phyloP scores from a whole-genome alignment of 1,140 invertebrate genomes.

The Goniozus legneri region DNA sequence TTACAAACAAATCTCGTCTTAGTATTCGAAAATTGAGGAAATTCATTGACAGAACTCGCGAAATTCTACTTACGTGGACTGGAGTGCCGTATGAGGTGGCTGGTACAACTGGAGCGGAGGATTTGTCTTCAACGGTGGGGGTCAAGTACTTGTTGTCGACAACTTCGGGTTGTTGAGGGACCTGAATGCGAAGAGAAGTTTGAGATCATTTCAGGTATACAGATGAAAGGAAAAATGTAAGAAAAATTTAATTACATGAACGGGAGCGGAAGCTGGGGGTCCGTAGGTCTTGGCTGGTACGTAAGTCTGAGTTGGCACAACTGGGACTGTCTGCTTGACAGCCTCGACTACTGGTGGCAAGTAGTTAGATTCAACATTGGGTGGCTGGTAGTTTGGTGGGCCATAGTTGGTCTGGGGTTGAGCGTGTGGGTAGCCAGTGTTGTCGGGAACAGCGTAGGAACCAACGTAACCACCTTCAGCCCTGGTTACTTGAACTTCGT shows the following conservation, averaged over 20 bases:
- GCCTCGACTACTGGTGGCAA: background rate
- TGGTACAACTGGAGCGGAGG: background rate
- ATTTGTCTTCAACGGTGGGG: background rate
- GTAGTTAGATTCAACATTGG: background rate
- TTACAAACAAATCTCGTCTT: too few relatives aligned
- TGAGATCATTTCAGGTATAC: background rate
- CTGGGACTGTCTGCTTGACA: background rate
- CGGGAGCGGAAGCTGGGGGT: background rate
- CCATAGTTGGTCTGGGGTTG: constrained; percentile 14
- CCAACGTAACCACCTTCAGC: constrained; percentile 14
- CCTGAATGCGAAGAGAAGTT: background rate
- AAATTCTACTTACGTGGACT: too few relatives aligned
- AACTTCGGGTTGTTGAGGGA: background rate
- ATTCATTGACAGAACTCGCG: too few relatives aligned
- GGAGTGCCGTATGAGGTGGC: background rate
- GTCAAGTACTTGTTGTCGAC: background rate
- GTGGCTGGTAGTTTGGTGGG: constrained; percentile 15
- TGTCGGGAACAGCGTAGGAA: constrained; percentile 3
- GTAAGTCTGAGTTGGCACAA: constrained; percentile 1
- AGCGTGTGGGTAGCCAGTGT: constrained; percentile 1
- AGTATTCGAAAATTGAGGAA: too few relatives aligned
- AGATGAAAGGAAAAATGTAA: too few relatives aligned
- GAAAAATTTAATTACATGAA: too few relatives aligned
- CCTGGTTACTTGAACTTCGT: constrained; percentile 11
- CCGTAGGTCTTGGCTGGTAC: background rate